phyloP scores from a whole-genome alignment of 2,797 vertebrate genomes.

The Lacerta bilineata region DNA sequence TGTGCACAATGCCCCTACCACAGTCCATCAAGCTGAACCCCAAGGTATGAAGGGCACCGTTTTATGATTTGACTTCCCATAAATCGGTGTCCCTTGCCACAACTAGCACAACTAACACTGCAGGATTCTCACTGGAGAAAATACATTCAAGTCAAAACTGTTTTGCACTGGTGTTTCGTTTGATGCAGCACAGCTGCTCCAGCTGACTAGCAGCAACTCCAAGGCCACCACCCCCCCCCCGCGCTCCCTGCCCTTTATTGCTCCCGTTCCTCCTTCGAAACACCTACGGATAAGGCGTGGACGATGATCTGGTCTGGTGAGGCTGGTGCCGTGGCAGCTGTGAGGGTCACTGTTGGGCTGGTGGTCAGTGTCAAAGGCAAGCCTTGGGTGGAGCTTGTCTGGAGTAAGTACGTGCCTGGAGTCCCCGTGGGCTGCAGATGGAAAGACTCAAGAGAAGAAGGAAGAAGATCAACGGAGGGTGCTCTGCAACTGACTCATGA shows the following conservation, averaged over 20 bases:
- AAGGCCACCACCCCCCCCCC: neutral
- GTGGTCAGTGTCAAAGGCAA: conserved; percentile 89
- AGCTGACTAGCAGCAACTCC: neutral
- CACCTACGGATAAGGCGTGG: conserved; percentile 92
- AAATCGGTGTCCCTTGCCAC: neutral
- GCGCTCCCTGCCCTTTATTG: too few relatives aligned
- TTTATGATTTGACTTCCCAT: neutral
- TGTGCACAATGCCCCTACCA: neutral
- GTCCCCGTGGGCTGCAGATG: conserved; percentile 96
- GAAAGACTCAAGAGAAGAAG: conserved; percentile 87
- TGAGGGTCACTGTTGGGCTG: conserved; percentile 91
- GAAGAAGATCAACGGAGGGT: neutral
- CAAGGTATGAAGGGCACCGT: neutral
- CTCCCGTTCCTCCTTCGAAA: too few relatives aligned
- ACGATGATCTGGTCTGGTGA: conserved; percentile 99
- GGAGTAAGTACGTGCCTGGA: conserved; percentile 94
- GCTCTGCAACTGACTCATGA: neutral
- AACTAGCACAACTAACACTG: neutral
- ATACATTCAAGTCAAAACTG: neutral
- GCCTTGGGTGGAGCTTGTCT: conserved; percentile 92
- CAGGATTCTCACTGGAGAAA: neutral
- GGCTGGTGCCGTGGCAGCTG: conserved; percentile 88
- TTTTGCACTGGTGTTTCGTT: neutral
- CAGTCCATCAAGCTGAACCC: neutral
- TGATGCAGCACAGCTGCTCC: neutral